These are phyloP conservation scores for Alligator mississippiensis DNA, from an alignment of 2,113 vertebrate species.

Conservation along the genomic window DNA sequence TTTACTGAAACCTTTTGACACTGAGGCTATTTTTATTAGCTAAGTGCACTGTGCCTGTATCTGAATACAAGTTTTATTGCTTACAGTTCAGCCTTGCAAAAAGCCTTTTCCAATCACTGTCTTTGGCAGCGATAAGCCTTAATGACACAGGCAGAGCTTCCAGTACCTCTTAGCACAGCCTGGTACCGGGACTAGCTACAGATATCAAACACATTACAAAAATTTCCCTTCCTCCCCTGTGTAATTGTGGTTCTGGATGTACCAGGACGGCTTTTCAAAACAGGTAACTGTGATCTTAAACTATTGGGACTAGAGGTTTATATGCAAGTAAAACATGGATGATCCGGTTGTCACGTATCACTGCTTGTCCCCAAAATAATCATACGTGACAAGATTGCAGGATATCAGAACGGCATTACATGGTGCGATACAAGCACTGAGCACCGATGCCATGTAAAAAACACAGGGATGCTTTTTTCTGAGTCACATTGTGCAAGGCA, in stretches of 20 bases:
- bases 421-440: background rate
- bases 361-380: background rate
- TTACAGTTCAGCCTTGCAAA: slow-evolving; percentile 77
- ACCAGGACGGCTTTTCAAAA: background rate
- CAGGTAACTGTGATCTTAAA: background rate
- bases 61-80: slow-evolving; percentile 77
- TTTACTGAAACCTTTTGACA: slow-evolving; percentile 82
- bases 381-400: background rate
- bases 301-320: fast-evolving
- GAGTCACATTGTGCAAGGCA: background rate
- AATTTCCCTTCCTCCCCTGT: background rate
- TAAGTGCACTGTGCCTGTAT: slow-evolving; percentile 77
- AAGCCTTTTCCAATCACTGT: slow-evolving; percentile 80
- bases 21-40: slow-evolving; percentile 79
- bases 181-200: slow-evolving; percentile 24
- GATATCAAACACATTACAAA: background rate
- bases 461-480: background rate
- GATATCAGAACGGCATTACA: background rate
- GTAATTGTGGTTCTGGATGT: background rate
- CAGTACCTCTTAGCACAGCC: slow-evolving; percentile 57
- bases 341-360: background rate
- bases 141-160: slow-evolving; percentile 65
- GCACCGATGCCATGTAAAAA: background rate
- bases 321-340: fast-evolving
- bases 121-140: slow-evolving; percentile 72